Percentiles rank a stretch among this genome's conserved stretches.
Evolutionary conservation across 2,797 vertebrate species (phyloP).

Genomic region (Dryobates pubescens): DNA sequence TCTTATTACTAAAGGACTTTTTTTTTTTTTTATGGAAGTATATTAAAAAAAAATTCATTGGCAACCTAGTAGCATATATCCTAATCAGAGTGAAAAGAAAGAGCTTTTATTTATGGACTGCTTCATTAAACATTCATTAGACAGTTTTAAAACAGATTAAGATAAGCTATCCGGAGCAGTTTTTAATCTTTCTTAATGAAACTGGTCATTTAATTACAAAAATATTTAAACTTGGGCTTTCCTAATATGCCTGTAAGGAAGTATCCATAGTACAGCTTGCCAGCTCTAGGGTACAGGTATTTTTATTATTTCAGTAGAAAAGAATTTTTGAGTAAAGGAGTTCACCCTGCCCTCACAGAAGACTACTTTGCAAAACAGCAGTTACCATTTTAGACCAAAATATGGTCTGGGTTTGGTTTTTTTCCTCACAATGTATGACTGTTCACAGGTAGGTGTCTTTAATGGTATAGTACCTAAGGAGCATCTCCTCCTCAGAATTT

Average conservation of each 20-base stretch:
- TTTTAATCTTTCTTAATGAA: conserved; percentile 35
- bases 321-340: neutral
- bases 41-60: neutral
- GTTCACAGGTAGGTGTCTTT: neutral
- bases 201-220: neutral
- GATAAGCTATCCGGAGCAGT: neutral
- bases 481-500: neutral
- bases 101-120: neutral
- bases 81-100: neutral
- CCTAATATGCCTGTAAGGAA: neutral
- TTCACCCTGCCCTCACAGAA: neutral
- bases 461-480: neutral
- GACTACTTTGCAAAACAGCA: neutral
- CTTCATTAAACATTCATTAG: neutral
- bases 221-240: neutral
- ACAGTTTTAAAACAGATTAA: conserved; percentile 38
- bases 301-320: neutral
- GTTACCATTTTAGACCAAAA: conserved; percentile 13
- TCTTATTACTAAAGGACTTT: neutral
- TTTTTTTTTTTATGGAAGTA: neutral
- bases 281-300: neutral
- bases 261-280: neutral
- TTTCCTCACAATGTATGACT: neutral
- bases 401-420: neutral
- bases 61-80: neutral